A percentile compares a stretch with the other conserved stretches of the same genome.
These are phyloP conservation scores for Catonia carolina DNA, from an alignment of 2,888 invertebrate genomes.

Conservation along the genomic window DNA sequence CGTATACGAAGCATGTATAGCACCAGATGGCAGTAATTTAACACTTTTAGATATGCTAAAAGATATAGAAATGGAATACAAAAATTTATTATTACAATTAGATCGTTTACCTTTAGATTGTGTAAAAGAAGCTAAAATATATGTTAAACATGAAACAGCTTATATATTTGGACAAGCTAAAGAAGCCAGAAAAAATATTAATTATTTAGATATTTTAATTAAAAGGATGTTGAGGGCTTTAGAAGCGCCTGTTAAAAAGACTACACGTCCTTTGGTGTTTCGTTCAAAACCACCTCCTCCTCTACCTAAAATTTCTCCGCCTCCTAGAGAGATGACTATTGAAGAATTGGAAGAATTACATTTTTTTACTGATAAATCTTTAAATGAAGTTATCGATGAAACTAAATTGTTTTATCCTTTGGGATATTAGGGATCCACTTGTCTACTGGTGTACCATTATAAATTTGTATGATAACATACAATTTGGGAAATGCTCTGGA, in stretches of 20 bases:
- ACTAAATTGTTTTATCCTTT: background rate
- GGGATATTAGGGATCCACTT: too few species aligned
- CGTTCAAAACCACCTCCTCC: background rate
- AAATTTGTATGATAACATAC: too few species aligned
- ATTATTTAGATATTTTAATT: conserved; percentile 1
- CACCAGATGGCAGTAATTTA: conserved; percentile 8
- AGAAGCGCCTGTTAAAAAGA: background rate
- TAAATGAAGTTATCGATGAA: background rate
- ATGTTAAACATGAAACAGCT: background rate
- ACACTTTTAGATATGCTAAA: conserved; percentile 24
- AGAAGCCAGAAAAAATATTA: background rate
- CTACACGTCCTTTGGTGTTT: background rate
- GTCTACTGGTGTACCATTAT: too few species aligned
- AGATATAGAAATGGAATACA: conserved; percentile 22
- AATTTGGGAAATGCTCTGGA: too few species aligned
- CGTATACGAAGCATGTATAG: conserved; percentile 12
- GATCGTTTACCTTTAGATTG: conserved; percentile 23
- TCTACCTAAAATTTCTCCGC: background rate
- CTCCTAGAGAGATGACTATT: background rate
- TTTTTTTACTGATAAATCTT: conserved; percentile 1
- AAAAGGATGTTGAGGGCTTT: background rate
- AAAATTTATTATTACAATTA: conserved; percentile 23
- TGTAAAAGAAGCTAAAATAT: conserved; percentile 14
- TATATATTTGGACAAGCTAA: background rate
- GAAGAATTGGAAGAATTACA: background rate